Evolutionary conservation across 2,113 vertebrate genomes (phyloP).

Genomic region (Mormyrus iriodes): DNA sequence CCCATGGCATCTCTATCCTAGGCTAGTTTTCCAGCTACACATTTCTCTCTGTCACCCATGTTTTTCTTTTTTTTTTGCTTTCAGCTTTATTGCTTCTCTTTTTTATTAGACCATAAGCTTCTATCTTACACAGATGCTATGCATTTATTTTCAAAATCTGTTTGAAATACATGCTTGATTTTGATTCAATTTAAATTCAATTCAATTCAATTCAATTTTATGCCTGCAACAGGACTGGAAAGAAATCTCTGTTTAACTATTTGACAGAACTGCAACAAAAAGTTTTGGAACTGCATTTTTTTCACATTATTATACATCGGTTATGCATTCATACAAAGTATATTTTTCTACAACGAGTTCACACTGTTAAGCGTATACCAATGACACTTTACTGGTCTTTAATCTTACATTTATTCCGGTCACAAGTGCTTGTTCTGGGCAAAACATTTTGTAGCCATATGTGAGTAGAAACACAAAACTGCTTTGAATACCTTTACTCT

Average conservation of each 20-base stretch:
- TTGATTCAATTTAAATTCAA: no score
- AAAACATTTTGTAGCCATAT: neutral
- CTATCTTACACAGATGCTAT: neutral
- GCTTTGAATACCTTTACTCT: neutral
- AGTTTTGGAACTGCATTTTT: no score
- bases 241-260: neutral
- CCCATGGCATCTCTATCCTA: neutral
- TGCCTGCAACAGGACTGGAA: neutral
- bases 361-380: neutral
- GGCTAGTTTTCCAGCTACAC: neutral
- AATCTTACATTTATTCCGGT: neutral
- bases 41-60: neutral
- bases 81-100: neutral
- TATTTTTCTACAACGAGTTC: neutral
- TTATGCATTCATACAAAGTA: neutral
- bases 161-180: no score
- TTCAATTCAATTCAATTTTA: no score
- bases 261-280: neutral
- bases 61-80: neutral
- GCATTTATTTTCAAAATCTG: conserved; percentile 8
- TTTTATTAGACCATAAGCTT: neutral
- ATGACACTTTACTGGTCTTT: neutral
- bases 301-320: no score
- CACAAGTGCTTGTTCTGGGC: neutral
- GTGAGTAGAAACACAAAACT: neutral